Evolutionary conservation across 2,113 vertebrate species (phyloP).

Genomic region (Rhizomys pruinosus): DNA sequence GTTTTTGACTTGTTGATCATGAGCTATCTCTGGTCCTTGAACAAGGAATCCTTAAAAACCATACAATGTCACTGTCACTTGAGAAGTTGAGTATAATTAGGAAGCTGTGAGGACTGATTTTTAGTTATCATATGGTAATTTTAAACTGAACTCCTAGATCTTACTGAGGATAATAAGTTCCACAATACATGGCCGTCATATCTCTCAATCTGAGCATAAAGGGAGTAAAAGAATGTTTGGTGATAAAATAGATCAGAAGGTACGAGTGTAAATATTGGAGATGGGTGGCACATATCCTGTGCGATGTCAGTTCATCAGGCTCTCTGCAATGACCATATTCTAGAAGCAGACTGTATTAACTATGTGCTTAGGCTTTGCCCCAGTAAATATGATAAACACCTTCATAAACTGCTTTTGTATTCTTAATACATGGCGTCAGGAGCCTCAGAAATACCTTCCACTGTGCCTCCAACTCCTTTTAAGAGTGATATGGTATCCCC

Average conservation of each 20-base stretch:
- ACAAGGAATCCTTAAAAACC: background rate
- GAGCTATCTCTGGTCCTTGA: background rate
- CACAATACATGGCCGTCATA: background rate
- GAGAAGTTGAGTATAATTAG: background rate
- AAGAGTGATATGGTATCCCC: background rate
- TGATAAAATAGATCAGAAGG: background rate
- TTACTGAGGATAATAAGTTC: constrained; percentile 5
- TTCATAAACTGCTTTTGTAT: constrained; percentile 26
- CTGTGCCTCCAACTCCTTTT: background rate
- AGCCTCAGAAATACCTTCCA: constrained; percentile 6
- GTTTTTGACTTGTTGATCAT: background rate
- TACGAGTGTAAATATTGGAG: background rate
- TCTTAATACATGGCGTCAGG: constrained; percentile 2
- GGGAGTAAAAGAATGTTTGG: background rate
- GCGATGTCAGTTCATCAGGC: background rate
- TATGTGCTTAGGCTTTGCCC: background rate
- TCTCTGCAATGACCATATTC: background rate
- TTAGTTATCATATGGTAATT: background rate
- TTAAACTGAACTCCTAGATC: background rate
- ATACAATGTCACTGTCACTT: background rate
- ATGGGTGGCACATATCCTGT: accelerated
- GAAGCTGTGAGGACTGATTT: background rate
- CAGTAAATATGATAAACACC: background rate
- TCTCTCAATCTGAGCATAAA: background rate
- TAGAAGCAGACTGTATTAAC: background rate